Evolutionary conservation across 2,113 vertebrate species (phyloP), one percentile per base, ranked within the genome.

Genomic region (Indri indri): DNA sequence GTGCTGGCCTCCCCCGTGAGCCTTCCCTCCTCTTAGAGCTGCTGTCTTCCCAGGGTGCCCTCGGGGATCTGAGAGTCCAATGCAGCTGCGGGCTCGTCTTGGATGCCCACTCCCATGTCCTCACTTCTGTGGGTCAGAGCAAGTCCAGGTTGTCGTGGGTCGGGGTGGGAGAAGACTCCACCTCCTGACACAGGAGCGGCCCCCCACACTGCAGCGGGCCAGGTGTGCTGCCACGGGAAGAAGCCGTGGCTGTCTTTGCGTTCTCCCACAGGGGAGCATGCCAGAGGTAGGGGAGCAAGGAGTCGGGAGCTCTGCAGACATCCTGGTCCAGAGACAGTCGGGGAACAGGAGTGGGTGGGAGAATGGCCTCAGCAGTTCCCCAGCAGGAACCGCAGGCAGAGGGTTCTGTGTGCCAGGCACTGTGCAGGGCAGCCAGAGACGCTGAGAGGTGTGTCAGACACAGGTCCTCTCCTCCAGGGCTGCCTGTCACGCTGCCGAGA

Each of bases 241-340:
- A 30, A 0, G 5, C n/a, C 0, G 2, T 6, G 37, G 45, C 59
- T 0, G 0, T 16, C 14, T 77, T 16, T 20, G 42, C 16, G 0
- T 52, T 63, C n/a, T 25, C 8, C 5, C 34, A 18, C 2, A 0
- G 27, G 30, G 0, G 23, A 4, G 52, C 25, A 18, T 22, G 14
- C 54, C 68, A 13, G 50, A 23, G 66, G 22, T 54, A 32, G 65
- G 66, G 40, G 6, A 42, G 54, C 57, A 32, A 30, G 40, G 66
- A 4, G 1, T 37, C 8, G 2, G 57, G 65, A 3, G 40, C 73
- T 25, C 81, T 32, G 70, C 66, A 17, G 23, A 32, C 3, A 1
- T 54, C 42, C 32, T 50, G 71, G 59, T 47, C 47, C 16, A 8
- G 85, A 37, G 66, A 57, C 9, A 23, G 42, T 20, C 22, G 20